Evolutionary conservation across 2,797 vertebrate genomes (phyloP).

Genomic region (Neopelma chrysocephalum): DNA sequence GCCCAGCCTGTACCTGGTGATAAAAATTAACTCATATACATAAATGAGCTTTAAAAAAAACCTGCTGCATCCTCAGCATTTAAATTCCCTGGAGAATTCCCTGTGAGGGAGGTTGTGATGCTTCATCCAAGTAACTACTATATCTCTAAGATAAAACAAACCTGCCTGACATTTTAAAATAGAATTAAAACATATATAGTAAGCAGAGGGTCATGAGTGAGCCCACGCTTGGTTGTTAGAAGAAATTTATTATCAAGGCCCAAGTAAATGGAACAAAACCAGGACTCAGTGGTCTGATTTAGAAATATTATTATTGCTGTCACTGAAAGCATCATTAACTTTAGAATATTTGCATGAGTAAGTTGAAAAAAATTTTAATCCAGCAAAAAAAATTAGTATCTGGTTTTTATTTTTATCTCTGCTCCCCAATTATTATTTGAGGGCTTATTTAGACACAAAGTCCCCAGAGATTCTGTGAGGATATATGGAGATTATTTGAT

Average conservation of each 20-base stretch:
- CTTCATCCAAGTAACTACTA: background rate
- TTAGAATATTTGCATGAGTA: background rate
- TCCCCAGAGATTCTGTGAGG: background rate
- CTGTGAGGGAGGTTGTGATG: background rate
- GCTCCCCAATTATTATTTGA: background rate
- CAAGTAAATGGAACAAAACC: background rate
- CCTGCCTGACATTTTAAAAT: background rate
- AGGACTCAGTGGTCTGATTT: background rate
- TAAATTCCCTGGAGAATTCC: background rate
- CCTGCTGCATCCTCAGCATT: background rate
- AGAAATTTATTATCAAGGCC: background rate
- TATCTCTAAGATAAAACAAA: background rate
- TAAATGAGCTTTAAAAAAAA: background rate
- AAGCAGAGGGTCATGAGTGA: background rate
- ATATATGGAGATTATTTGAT: background rate
- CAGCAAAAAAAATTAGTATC: background rate
- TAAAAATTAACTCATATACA: slow-evolving; percentile 11
- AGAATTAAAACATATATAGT: background rate
- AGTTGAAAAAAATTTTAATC: background rate
- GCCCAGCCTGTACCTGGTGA: background rate
- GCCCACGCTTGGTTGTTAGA: background rate
- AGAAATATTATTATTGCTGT: background rate
- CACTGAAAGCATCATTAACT: background rate
- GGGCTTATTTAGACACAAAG: background rate
- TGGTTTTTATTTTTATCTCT: background rate